phyloP scores from a whole-genome alignment of 2,797 vertebrate genomes.

The Babyrousa celebensis region DNA sequence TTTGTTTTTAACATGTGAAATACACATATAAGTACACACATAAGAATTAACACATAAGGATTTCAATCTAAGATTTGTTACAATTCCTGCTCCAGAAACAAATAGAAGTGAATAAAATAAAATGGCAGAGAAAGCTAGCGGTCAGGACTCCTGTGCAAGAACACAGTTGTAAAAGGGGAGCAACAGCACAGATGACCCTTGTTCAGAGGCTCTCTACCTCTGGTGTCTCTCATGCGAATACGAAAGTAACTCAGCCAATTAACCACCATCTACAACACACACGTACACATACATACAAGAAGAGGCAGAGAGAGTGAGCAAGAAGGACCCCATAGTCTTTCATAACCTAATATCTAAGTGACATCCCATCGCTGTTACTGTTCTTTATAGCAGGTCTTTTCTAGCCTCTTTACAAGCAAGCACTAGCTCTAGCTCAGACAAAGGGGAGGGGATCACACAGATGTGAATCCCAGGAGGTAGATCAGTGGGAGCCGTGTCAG shows the following conservation, averaged over 20 bases:
- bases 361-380: background rate
- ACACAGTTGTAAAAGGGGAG: background rate
- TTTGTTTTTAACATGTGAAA: background rate
- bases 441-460: background rate
- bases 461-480: too few relatives aligned
- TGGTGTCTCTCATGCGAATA: background rate
- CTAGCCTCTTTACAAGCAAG: constrained; percentile 5
- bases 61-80: background rate
- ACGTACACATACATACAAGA: too few relatives aligned
- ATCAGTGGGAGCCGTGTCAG: background rate
- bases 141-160: background rate
- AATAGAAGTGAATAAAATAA: background rate
- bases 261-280: background rate
- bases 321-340: background rate
- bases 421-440: background rate
- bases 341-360: background rate
- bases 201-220: background rate
- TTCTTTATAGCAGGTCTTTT: background rate
- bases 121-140: background rate
- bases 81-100: background rate
- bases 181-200: background rate
- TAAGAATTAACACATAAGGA: constrained; percentile 20
- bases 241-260: too few relatives aligned
- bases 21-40: background rate
- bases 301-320: background rate